A percentile compares a stretch with the other conserved stretches of the same genome.
phyloP scores from a whole-genome alignment of 2,113 vertebrate genomes.

The Synchiropus splendidus region DNA sequence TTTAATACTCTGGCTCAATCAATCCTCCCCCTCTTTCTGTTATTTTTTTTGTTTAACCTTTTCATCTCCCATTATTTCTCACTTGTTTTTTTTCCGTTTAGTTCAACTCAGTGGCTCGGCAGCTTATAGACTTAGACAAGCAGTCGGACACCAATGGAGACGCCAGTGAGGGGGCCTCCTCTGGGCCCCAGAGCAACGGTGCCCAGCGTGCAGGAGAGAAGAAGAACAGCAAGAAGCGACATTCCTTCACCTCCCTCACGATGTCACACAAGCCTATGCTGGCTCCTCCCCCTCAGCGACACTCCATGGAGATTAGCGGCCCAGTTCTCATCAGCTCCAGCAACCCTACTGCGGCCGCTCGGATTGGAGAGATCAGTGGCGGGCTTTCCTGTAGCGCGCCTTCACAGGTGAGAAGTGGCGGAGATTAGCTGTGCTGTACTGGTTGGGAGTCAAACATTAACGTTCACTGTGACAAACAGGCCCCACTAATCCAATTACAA shows the following conservation, averaged over 20 bases:
- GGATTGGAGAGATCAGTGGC: conserved; percentile 87
- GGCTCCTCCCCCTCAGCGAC: conserved; percentile 85
- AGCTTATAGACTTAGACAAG: conserved; percentile 93
- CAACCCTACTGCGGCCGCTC: conserved; percentile 89
- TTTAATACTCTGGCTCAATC: conserved; percentile 7
- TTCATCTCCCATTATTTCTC: background rate
- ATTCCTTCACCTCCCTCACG: conserved; percentile 97
- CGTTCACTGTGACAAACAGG: background rate
- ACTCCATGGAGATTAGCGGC: conserved; percentile 98
- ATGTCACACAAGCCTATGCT: conserved; percentile 93
- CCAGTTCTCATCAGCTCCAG: conserved; percentile 97
- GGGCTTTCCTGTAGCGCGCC: conserved; percentile 91
- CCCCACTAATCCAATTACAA: conserved; percentile 1
- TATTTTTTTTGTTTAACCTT: conserved; percentile 15
- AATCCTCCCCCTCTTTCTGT: conserved; percentile 9
- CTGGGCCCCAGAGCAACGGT: conserved; percentile 71
- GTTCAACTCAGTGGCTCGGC: conserved; percentile 93
- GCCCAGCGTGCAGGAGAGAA: conserved; percentile 80
- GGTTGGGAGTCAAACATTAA: background rate
- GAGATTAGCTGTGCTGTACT: background rate
- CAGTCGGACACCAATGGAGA: conserved; percentile 70
- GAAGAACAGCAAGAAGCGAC: conserved; percentile 97
- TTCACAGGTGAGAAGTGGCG: conserved; percentile 77
- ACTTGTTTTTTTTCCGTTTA: conserved; percentile 33
- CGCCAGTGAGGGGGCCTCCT: conserved; percentile 77